phyloP scores from a whole-genome alignment of 2,888 invertebrate species.

The Pollenia amentaria region DNA sequence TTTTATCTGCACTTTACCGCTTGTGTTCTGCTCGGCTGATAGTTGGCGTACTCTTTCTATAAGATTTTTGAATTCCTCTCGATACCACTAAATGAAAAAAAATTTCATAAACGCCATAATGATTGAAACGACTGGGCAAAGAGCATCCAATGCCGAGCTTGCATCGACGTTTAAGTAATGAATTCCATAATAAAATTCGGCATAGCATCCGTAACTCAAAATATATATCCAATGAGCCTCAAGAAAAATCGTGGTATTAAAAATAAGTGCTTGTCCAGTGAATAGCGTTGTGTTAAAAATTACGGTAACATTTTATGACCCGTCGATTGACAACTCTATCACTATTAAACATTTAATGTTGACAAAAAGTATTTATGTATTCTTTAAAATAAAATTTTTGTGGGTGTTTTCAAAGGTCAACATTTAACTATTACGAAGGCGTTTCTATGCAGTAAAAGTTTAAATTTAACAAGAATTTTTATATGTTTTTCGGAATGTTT shows the following conservation, averaged over 20 bases:
- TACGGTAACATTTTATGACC: constrained; percentile 76
- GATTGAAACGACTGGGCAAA: constrained; percentile 81
- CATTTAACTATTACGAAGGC: constrained; percentile 10
- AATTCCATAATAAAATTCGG: constrained; percentile 79
- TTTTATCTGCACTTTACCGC: constrained; percentile 75
- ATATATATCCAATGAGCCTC: constrained; percentile 79
- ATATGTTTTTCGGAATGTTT: neutral
- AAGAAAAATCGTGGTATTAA: constrained; percentile 78
- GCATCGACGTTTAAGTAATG: constrained; percentile 77
- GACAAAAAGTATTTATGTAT: neutral
- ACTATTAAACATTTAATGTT: constrained; percentile 5
- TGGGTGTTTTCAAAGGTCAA: constrained; percentile 23
- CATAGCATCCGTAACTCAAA: constrained; percentile 77
- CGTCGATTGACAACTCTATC: neutral
- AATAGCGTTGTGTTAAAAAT: constrained; percentile 76
- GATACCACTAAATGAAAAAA: constrained; percentile 78
- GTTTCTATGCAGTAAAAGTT: constrained; percentile 12
- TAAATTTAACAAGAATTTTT: neutral
- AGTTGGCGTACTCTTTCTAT: constrained; percentile 76
- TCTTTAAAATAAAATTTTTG: constrained; percentile 8
- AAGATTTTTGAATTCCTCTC: constrained; percentile 76
- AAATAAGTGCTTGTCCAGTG: constrained; percentile 79
- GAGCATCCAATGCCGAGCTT: constrained; percentile 78
- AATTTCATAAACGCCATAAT: constrained; percentile 79
- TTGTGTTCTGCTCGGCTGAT: constrained; percentile 74